Evolutionary conservation across 1,140 invertebrate species (phyloP), one percentile per base, ranked within the genome.

Genomic region (Apis florea): DNA sequence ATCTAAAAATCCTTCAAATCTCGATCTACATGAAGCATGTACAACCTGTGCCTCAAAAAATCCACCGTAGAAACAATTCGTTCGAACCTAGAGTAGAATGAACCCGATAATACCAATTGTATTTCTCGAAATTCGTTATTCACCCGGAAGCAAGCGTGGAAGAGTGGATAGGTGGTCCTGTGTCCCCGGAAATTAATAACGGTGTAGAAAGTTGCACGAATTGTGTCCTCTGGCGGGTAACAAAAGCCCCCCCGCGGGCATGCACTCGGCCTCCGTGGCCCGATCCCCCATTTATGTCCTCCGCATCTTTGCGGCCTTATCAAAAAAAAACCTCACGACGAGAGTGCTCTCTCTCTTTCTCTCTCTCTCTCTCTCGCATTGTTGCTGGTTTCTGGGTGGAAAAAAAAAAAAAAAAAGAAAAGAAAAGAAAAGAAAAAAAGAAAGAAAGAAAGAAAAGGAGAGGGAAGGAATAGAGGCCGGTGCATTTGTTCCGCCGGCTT

Each of bases 161-260:
- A 56, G 12, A 54, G 17, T 56, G 19, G 53, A 56, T 31, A 72
- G 70, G 70, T 72, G 70, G n/a, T 21, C 56, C 68, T 6, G 10
- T 47, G 76, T 72, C 66, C 69, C 63, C 49, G 83, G 79, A 82
- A 86, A 86, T 85, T 85, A 86, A 82, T 85, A 86, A 85, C 83
- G 71, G 79, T 79, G 63, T 83, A 74, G 63, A 71, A 68, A 82
- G 84, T 79, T 85, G 31, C 85, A 67, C 54, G 75, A 68, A 56
- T 73, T 68, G 58, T 51, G 70, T 59, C 56, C 70, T 47, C 56
- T n/a, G 40, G 72, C 58, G 67, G 67, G 63, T 66, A 86, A 85
- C 83, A 86, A 86, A 85, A 82, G 80, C 83, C 85, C 84, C 59
- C 76, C 79, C 70, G 74, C 70, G 75, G 83, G 40, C 54, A 79